A percentile compares a stretch with the other conserved stretches of the same genome.
phyloP scores from a whole-genome alignment of 2,797 vertebrate genomes.

The Cuculus canorus region DNA sequence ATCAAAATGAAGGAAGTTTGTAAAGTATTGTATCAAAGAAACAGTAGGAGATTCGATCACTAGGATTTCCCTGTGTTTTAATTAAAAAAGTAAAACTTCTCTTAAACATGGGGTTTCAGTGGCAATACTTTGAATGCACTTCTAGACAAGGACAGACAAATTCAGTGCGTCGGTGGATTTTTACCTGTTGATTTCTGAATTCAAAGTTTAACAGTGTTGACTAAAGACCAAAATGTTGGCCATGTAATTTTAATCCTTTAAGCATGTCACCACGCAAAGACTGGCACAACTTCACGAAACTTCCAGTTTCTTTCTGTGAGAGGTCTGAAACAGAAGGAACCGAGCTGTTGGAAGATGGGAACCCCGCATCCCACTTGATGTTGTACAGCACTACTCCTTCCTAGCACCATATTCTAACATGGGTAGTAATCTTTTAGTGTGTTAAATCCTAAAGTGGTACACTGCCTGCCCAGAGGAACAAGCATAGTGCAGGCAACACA shows the following conservation, averaged over 20 bases:
- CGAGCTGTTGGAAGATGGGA: background rate
- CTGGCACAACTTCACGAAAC: background rate
- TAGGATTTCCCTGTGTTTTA: background rate
- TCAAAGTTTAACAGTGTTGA: background rate
- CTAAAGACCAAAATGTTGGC: background rate
- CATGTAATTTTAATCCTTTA: background rate
- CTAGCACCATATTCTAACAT: background rate
- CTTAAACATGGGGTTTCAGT: accelerated
- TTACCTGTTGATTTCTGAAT: background rate
- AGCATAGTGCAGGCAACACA: background rate
- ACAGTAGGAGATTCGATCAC: background rate
- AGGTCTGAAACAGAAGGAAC: background rate
- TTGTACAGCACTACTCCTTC: no score
- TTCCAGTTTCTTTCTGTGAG: background rate
- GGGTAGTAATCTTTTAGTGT: background rate
- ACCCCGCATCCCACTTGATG: background rate
- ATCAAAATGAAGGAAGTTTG: background rate
- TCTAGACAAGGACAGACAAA: background rate
- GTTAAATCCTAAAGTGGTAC: background rate
- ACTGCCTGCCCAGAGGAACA: background rate
- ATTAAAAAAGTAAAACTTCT: background rate
- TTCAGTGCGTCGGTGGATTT: background rate
- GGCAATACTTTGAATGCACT: background rate
- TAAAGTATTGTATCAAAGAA: background rate
- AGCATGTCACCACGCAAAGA: background rate